Conservation (phyloP, 1,140 invertebrate genomes). For the Camponotus pennsylvanicus region DNA sequence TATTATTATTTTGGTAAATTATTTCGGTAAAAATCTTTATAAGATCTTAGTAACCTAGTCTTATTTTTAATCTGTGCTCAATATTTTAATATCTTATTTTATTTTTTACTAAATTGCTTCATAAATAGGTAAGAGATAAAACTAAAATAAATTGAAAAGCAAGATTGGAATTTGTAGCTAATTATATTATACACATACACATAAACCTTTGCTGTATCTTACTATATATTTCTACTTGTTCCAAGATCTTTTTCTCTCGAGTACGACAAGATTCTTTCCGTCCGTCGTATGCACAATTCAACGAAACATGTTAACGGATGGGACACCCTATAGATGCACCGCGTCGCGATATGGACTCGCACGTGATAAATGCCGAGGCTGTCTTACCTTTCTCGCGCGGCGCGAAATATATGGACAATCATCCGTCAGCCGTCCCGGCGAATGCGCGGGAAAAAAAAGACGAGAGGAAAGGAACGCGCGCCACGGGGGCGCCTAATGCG, state of each 20-base stretch:
- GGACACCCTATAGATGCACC: constrained; percentile 56
- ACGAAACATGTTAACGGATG: not conserved
- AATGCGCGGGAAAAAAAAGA: constrained; percentile 50
- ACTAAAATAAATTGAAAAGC: not conserved
- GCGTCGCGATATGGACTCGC: constrained; percentile 69
- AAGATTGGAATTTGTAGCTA: not conserved
- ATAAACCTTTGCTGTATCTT: no score
- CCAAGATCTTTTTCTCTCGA: not conserved
- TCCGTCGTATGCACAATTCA: not conserved
- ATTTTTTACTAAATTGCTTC: no score
- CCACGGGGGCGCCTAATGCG: constrained; percentile 53
- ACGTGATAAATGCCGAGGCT: constrained; percentile 74
- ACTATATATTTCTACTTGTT: not conserved
- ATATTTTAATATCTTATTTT: not conserved
- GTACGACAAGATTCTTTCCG: not conserved
- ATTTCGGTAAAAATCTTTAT: not conserved
- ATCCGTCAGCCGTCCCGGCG: constrained; percentile 74
- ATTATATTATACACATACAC: not conserved
- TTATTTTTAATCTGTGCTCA: not conserved
- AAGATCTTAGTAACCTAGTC: not conserved
- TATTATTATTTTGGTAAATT: not conserved
- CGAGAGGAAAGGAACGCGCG: constrained; percentile 17
- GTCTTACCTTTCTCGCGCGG: constrained; percentile 75
- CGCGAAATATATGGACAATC: constrained; percentile 74
- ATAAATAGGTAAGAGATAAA: not conserved